Percentiles rank a stretch among this genome's conserved stretches.
These are phyloP conservation scores for Esox niger DNA, from an alignment of 2,113 vertebrate genomes.

Conservation along the genomic window DNA sequence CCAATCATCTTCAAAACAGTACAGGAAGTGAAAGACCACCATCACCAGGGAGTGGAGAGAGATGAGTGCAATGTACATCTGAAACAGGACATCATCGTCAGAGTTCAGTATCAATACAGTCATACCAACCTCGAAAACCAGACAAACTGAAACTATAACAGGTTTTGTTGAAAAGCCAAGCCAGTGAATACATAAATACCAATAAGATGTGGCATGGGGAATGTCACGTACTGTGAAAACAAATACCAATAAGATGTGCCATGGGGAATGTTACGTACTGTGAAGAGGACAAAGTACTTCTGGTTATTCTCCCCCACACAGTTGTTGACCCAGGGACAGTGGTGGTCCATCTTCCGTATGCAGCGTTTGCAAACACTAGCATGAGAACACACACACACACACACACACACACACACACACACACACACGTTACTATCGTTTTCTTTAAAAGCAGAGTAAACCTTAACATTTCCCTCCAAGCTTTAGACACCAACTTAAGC, in stretches of 20 bases:
- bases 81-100: constrained; percentile 30
- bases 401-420: neutral
- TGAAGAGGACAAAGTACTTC: constrained; percentile 99
- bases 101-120: too few species aligned
- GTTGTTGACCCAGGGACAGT: constrained; percentile 99
- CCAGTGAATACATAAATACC: too few species aligned
- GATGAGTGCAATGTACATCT: constrained; percentile 99
- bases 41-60: constrained; percentile 91
- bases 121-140: too few species aligned
- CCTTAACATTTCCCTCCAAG: too few species aligned
- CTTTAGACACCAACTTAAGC: too few species aligned
- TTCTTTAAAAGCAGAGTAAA: too few species aligned
- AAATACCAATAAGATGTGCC: neutral
- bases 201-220: too few species aligned
- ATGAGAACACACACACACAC: too few species aligned
- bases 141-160: too few species aligned
- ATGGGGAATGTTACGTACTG: constrained; percentile 78
- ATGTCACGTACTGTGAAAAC: too few species aligned
- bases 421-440: too few species aligned
- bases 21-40: constrained; percentile 97
- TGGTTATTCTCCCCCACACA: constrained; percentile 99
- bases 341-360: constrained; percentile 99
- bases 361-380: constrained; percentile 95
- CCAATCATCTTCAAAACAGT: constrained; percentile 99
- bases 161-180: too few species aligned